These are phyloP conservation scores for Harpagoxenus sublaevis DNA, from an alignment of 2,888 invertebrate species.

Conservation along the genomic window DNA sequence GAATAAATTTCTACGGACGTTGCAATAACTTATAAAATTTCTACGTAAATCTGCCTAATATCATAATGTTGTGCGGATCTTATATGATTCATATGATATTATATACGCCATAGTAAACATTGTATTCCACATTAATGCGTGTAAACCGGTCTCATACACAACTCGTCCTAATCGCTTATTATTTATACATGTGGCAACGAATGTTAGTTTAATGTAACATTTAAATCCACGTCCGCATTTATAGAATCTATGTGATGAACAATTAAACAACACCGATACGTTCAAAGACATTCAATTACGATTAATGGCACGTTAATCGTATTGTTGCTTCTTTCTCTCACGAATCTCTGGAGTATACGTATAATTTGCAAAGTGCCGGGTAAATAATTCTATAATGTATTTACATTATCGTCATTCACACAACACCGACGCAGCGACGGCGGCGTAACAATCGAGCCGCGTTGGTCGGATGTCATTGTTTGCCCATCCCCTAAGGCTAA, in stretches of 20 bases:
- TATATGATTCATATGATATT: not conserved
- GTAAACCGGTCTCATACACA: not conserved
- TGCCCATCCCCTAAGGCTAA: slow-evolving; percentile 79
- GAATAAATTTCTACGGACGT: slow-evolving; percentile 27
- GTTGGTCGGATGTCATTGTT: slow-evolving; percentile 80
- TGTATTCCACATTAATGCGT: not conserved
- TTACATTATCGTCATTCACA: slow-evolving; percentile 74
- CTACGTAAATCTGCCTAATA: slow-evolving; percentile 13
- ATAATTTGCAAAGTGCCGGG: slow-evolving; percentile 54
- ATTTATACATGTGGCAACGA: not conserved
- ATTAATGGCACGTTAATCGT: slow-evolving; percentile 17
- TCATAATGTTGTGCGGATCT: not conserved
- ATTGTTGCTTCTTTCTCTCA: not conserved
- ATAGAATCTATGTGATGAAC: not conserved
- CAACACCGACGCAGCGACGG: slow-evolving; percentile 62
- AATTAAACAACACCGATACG: not conserved
- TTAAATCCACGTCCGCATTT: slow-evolving; percentile 7
- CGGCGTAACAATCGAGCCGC: slow-evolving; percentile 74
- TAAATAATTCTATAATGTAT: slow-evolving; percentile 76
- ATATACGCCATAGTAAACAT: slow-evolving; percentile 12
- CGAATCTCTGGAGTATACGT: not conserved
- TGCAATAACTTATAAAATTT: slow-evolving; percentile 36
- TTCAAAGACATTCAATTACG: slow-evolving; percentile 28
- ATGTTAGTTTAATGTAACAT: not conserved
- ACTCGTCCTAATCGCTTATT: not conserved